Evolutionary conservation across 2,797 vertebrate genomes (phyloP).

Genomic region (Gephyroberyx darwinii): DNA sequence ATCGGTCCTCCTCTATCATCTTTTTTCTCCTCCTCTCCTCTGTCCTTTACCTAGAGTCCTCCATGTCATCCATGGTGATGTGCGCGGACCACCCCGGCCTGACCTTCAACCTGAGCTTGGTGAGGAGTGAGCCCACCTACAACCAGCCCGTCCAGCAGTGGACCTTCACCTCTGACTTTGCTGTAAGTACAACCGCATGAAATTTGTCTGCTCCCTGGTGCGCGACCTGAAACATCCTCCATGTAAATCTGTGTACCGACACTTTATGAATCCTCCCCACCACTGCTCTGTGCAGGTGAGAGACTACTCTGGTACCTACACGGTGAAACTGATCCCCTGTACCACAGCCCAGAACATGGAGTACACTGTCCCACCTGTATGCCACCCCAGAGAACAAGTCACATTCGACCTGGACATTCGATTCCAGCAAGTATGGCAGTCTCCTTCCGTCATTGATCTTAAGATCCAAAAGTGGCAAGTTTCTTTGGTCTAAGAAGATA

Average conservation of each 20-base stretch:
- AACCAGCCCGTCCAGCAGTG: slow-evolving; percentile 92
- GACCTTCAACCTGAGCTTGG: slow-evolving; percentile 89
- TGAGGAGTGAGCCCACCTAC: slow-evolving; percentile 89
- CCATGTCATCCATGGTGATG: slow-evolving; percentile 87
- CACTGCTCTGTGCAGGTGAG: slow-evolving; percentile 82
- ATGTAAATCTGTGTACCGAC: not conserved
- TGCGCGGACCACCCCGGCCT: slow-evolving; percentile 87
- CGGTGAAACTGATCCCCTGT: slow-evolving; percentile 89
- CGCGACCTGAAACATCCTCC: not conserved
- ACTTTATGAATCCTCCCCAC: not conserved
- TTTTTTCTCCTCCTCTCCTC: not conserved
- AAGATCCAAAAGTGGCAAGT: not conserved
- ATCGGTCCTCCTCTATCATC: slow-evolving; percentile 12
- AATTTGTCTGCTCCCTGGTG: not conserved
- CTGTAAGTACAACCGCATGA: slow-evolving; percentile 78
- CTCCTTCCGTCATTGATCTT: not conserved
- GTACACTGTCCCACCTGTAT: slow-evolving; percentile 86
- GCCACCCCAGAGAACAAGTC: slow-evolving; percentile 88
- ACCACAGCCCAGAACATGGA: slow-evolving; percentile 83
- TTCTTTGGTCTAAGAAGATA: not conserved
- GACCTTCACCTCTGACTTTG: slow-evolving; percentile 93
- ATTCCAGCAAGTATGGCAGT: slow-evolving; percentile 90
- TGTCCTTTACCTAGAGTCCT: slow-evolving; percentile 75
- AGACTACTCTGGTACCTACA: slow-evolving; percentile 94
- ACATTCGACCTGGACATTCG: slow-evolving; percentile 92